Conservation (phyloP, 1,140 invertebrate species). For the Drosophila sulfurigaster region DNA sequence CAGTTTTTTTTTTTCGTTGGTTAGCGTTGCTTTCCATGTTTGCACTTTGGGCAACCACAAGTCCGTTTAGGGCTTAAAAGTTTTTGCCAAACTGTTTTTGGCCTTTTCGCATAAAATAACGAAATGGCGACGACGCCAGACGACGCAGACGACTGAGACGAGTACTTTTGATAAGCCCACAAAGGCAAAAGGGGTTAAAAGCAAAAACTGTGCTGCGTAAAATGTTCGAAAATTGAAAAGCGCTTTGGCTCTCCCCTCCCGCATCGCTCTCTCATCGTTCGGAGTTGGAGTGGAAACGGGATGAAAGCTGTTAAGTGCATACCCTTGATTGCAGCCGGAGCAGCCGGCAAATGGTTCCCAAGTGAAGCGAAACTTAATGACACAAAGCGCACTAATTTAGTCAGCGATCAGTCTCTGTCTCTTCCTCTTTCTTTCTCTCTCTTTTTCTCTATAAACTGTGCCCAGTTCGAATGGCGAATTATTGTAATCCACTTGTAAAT, state of each 20-base stretch:
- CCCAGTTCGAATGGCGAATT: slow-evolving; percentile 54
- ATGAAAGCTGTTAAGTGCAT: slow-evolving; percentile 64
- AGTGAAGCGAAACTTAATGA: slow-evolving; percentile 77
- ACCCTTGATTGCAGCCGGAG: slow-evolving; percentile 68
- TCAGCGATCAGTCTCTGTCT: background rate
- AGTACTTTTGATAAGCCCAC: slow-evolving; percentile 67
- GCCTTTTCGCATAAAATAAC: slow-evolving; percentile 68
- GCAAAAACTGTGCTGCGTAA: slow-evolving; percentile 55
- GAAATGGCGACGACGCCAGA: slow-evolving; percentile 35
- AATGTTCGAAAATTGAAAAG: slow-evolving; percentile 71
- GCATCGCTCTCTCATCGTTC: background rate
- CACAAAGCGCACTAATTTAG: slow-evolving; percentile 80
- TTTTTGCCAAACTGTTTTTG: slow-evolving; percentile 48
- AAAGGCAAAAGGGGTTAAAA: slow-evolving; percentile 62
- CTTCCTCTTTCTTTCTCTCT: slow-evolving; percentile 7
- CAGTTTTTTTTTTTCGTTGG: background rate
- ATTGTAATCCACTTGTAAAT: slow-evolving; percentile 75
- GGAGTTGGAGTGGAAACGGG: background rate
- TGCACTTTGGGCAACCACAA: slow-evolving; percentile 38
- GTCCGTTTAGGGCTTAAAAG: slow-evolving; percentile 53
- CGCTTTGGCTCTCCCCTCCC: slow-evolving; percentile 29
- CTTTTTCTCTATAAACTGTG: slow-evolving; percentile 4
- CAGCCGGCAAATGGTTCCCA: slow-evolving; percentile 64
- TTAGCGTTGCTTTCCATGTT: background rate
- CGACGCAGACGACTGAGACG: slow-evolving; percentile 50